phyloP scores from a whole-genome alignment of 2,113 vertebrate genomes.

The Colius striatus region DNA sequence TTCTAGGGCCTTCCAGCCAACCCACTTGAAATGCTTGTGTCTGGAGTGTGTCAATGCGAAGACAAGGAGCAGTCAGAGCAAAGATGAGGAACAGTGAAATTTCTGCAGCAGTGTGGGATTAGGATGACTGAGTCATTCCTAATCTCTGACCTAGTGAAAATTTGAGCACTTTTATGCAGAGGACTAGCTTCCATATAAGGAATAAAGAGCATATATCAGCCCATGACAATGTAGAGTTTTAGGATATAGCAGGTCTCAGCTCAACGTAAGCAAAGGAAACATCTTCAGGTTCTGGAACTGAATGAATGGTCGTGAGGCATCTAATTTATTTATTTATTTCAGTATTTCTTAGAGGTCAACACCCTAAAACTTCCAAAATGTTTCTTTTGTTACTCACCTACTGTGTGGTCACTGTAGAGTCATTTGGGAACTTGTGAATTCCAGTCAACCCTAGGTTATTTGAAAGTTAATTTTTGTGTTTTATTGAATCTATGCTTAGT shows the following conservation, averaged over 20 bases:
- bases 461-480: neutral
- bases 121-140: neutral
- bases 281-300: neutral
- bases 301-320: neutral
- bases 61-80: neutral
- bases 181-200: neutral
- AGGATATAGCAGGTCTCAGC: neutral
- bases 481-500: neutral
- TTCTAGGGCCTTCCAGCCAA: neutral
- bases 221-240: neutral
- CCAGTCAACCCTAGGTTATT: neutral
- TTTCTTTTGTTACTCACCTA: neutral
- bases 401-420: neutral
- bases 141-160: neutral
- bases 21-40: neutral
- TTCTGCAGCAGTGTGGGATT: neutral
- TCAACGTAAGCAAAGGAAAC: neutral
- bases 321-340: neutral
- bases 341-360: neutral
- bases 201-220: neutral
- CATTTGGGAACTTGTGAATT: neutral
- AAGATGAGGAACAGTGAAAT: neutral
- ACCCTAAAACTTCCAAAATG: neutral
- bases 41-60: too few species aligned
- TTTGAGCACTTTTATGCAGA: neutral